Evolutionary conservation across 1,140 invertebrate genomes (phyloP), one percentile per base, ranked within the genome.

Genomic region (Neuroterus valhalla): DNA sequence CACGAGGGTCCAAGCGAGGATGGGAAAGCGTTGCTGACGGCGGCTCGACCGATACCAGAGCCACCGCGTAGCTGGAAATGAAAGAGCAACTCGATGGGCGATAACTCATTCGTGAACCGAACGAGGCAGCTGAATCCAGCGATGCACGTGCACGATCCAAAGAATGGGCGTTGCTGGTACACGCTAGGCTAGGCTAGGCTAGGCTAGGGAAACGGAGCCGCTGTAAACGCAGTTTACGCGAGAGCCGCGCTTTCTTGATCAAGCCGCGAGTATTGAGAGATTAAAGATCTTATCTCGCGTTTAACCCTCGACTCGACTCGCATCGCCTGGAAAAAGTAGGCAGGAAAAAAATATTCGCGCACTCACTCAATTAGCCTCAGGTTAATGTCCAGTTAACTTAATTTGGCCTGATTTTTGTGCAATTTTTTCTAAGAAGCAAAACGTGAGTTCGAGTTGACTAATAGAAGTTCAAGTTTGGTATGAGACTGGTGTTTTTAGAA

Each of bases 101-200:
- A 90, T 90, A 89, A 90, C 86, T 90, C 89, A 90, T 90, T 89
- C 86, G 84, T 87, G 88, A 87, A 88, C 86, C 88, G 87, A 89
- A 88, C 88, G 84, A 87, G 86, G 86, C 88, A 89, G 87, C 89
- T 89, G 89, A 89, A 90, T 86, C 83, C 85, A 85, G 85, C 83
- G 84, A 85, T 86, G 86, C 87, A 87, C 86, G 86, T 87, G 86
- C 85, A 85, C 80, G 82, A 84, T 82, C 84, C 84, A 80, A 81
- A 81, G 85, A 82, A 82, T 85, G 83, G 81, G 80, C 83, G 81
- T 77, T 78, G 74, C 71, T 81, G 81, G 38, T 38, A 66, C 50
- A 38, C 44, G 70, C 42, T 19, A n/a, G n/a, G n/a, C n/a, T n/a
- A n/a, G n/a, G n/a, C n/a, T n/a, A n/a, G n/a, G n/a, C n/a, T n/a